A percentile compares a stretch with the other conserved stretches of the same genome.
phyloP scores from a whole-genome alignment of 2,888 invertebrate genomes.

The Scaptomyza flava region DNA sequence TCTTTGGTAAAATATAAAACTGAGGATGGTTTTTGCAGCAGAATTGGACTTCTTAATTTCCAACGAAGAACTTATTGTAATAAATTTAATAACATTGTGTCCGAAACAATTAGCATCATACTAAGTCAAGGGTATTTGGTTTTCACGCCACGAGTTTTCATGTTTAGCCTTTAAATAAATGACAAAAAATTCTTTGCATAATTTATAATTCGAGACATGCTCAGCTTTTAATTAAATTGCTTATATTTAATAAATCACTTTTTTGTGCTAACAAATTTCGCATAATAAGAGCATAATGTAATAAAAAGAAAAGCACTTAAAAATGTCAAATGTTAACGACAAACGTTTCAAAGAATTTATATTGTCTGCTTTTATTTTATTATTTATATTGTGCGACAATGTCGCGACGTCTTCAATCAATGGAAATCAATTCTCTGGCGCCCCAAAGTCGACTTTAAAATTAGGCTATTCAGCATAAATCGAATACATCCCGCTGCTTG shows the following conservation, averaged over 20 bases:
- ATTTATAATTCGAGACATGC: conserved; percentile 17
- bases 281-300: neutral
- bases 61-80: no score
- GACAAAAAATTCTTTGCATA: conserved; percentile 36
- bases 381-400: conserved; percentile 5
- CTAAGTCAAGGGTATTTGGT: conserved; percentile 10
- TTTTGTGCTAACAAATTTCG: neutral
- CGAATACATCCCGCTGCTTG: conserved; percentile 4
- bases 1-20: no score
- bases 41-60: no score
- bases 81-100: neutral
- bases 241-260: conserved; percentile 19
- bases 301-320: neutral
- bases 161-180: neutral
- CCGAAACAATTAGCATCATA: no score
- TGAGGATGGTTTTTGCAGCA: no score
- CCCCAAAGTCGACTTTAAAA: conserved; percentile 45
- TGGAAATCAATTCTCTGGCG: conserved; percentile 36
- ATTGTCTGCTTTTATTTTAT: conserved; percentile 5
- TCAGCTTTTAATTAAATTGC: conserved; percentile 18
- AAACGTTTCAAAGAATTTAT: conserved; percentile 20
- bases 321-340: neutral
- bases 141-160: neutral
- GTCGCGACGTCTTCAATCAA: conserved; percentile 18
- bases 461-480: conserved; percentile 40